These are phyloP conservation scores for Scrobipalpa atriplicella DNA, from an alignment of 2,888 invertebrate genomes.

Conservation along the genomic window DNA sequence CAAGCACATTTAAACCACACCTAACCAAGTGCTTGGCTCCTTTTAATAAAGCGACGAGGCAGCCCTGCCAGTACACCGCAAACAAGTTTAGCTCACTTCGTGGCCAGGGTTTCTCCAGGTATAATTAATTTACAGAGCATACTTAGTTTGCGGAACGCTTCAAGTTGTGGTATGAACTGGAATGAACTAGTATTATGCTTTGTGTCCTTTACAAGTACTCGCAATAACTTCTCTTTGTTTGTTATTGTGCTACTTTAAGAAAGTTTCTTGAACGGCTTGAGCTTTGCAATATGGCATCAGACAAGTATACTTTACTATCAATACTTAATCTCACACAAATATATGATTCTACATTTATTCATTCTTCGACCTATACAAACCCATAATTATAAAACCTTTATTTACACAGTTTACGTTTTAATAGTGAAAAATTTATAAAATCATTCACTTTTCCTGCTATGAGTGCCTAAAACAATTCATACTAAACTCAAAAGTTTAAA, in stretches of 20 bases:
- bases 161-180: background rate
- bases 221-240: background rate
- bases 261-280: too few species aligned
- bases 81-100: constrained; percentile 30
- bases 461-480: too few species aligned
- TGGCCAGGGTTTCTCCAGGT: constrained; percentile 23
- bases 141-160: constrained; percentile 9
- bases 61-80: constrained; percentile 12
- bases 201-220: background rate
- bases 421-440: background rate
- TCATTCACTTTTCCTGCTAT: too few species aligned
- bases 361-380: too few species aligned
- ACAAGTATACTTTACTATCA: too few species aligned
- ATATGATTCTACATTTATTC: too few species aligned
- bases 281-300: background rate
- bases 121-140: constrained; percentile 30
- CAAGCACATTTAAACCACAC: background rate
- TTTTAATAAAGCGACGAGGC: background rate
- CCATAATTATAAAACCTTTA: background rate
- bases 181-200: background rate
- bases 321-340: too few species aligned
- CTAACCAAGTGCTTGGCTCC: background rate
- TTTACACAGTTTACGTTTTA: too few species aligned
- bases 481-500: too few species aligned
- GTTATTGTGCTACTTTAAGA: too few species aligned